Evolutionary conservation across 1,140 invertebrate genomes (phyloP).

Genomic region (Pogonognathellus flavescens): DNA sequence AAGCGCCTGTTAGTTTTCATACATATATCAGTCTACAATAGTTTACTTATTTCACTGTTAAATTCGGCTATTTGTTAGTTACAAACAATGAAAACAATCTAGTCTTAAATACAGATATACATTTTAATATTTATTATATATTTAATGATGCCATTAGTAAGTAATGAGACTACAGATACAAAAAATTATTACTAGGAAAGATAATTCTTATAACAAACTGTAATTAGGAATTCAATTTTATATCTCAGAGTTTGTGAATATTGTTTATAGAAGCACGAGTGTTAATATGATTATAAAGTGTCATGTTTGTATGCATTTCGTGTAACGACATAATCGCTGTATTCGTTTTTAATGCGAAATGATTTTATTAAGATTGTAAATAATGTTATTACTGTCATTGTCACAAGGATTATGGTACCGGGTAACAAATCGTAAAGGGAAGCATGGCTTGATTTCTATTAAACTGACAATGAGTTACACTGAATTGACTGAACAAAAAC

Average conservation of each 20-base stretch:
- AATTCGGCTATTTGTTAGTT: background rate
- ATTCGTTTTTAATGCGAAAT: too few species aligned
- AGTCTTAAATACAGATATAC: background rate
- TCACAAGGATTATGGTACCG: too few species aligned
- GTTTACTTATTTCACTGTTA: constrained; percentile 29
- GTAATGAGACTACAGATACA: background rate
- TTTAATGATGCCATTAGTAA: background rate
- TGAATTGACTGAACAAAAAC: too few species aligned
- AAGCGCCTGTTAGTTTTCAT: constrained; percentile 34
- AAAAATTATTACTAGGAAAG: background rate
- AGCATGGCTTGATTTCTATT: too few species aligned
- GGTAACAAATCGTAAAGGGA: too few species aligned
- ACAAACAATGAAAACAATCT: background rate
- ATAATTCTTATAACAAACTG: background rate
- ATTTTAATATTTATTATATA: too few species aligned
- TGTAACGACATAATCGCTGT: constrained; percentile 22
- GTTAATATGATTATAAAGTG: constrained; percentile 41
- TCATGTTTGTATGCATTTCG: constrained; percentile 22
- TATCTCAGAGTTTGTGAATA: too few species aligned
- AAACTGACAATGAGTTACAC: too few species aligned
- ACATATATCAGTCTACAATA: too few species aligned
- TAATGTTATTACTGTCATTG: too few species aligned
- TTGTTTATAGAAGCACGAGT: background rate
- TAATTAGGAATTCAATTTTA: too few species aligned
- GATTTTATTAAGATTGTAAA: too few species aligned